These are phyloP conservation scores for Gymnarchus niloticus DNA, from an alignment of 2,113 vertebrate species.

Conservation along the genomic window DNA sequence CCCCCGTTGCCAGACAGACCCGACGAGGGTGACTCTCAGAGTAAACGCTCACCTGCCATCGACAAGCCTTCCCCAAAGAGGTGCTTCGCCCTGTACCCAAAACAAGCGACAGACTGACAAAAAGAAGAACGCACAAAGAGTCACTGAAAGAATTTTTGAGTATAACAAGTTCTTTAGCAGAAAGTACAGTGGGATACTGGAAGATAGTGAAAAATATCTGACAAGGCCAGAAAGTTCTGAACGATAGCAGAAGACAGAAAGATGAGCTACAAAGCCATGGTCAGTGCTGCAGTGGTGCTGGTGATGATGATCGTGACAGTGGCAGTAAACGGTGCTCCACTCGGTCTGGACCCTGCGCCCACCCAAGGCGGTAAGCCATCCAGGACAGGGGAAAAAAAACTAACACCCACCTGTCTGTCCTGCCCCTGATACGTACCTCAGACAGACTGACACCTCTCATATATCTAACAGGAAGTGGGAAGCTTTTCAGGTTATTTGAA, in stretches of 20 bases:
- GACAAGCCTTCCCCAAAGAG: slow-evolving; percentile 68
- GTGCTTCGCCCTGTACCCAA: slow-evolving; percentile 47
- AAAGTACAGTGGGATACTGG: background rate
- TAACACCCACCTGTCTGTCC: too few species aligned
- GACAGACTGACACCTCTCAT: too few species aligned
- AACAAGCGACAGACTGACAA: slow-evolving; percentile 19
- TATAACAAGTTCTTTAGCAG: background rate
- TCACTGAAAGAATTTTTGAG: background rate
- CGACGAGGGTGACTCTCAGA: background rate
- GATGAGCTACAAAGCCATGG: slow-evolving; percentile 24
- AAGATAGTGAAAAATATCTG: background rate
- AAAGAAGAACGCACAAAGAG: background rate
- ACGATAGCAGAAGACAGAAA: background rate
- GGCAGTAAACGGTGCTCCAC: slow-evolving; percentile 25
- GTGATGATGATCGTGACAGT: slow-evolving; percentile 24
- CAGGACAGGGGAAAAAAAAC: background rate
- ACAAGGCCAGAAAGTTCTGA: background rate
- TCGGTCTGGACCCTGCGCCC: slow-evolving; percentile 3
- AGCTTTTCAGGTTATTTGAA: too few species aligned
- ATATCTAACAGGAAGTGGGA: too few species aligned
- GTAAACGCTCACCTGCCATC: slow-evolving; percentile 4
- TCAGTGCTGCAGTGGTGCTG: background rate
- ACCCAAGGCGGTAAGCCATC: slow-evolving; percentile 29
- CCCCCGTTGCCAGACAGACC: slow-evolving; percentile 1
- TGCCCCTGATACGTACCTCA: too few species aligned